Percentiles rank a stretch among this genome's conserved stretches.
Conservation (phyloP, 2,113 vertebrate species). For the Rhadina sibilatrix region DNA sequence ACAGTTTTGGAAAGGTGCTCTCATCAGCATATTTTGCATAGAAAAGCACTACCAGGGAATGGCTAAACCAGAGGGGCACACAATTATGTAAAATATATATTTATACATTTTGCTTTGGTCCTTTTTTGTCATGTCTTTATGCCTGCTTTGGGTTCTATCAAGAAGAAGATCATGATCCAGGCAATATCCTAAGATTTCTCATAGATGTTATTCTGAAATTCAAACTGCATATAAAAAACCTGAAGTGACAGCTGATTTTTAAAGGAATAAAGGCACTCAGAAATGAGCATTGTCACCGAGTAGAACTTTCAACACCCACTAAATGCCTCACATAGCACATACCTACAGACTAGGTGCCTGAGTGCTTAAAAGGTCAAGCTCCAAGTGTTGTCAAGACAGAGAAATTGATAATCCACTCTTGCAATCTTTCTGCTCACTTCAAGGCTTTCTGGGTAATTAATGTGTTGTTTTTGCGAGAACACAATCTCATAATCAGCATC, state of each 20-base stretch:
- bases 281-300: background rate
- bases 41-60: background rate
- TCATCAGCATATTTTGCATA: background rate
- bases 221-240: background rate
- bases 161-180: background rate
- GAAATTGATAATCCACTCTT: constrained; percentile 25
- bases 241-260: background rate
- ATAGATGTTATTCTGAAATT: background rate
- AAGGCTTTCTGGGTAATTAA: constrained; percentile 36
- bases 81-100: background rate
- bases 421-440: constrained; percentile 37
- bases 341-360: background rate
- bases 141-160: background rate
- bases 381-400: constrained; percentile 17
- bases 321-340: background rate
- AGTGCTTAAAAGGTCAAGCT: constrained; percentile 17
- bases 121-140: background rate
- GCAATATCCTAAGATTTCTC: background rate
- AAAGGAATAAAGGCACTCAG: background rate
- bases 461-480: constrained; percentile 17
- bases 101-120: background rate
- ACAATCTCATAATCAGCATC: background rate
- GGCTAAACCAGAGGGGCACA: background rate
- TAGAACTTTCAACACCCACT: background rate
- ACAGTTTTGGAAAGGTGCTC: background rate